Conservation (phyloP, 2,113 vertebrate species). For the Pteropus alecto region DNA sequence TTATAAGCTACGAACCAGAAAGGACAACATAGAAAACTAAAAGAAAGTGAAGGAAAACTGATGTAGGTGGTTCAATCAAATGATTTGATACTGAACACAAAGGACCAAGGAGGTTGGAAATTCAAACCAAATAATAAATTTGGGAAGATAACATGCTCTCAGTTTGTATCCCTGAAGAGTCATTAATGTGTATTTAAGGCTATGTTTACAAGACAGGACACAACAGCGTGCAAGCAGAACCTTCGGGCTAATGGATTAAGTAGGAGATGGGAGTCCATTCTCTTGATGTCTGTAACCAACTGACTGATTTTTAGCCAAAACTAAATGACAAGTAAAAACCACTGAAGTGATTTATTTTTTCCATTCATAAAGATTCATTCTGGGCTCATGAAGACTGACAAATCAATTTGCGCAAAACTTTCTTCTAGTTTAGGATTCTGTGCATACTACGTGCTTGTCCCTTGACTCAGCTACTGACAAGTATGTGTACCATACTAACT, state of each 20-base stretch:
- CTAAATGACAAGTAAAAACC: slow-evolving; percentile 51
- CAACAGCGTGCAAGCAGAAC: neutral
- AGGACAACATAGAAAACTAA: neutral
- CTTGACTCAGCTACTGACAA: neutral
- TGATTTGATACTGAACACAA: slow-evolving; percentile 45
- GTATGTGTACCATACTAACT: neutral
- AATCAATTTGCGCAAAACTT: neutral
- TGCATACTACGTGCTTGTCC: neutral
- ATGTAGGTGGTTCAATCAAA: slow-evolving; percentile 48
- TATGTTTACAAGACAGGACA: neutral
- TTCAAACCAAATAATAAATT: slow-evolving; percentile 47
- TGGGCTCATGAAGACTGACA: neutral
- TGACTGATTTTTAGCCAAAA: slow-evolving; percentile 55
- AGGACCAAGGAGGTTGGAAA: neutral
- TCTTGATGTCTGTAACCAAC: neutral
- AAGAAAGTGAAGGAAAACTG: slow-evolving; percentile 52
- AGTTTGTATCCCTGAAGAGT: neutral
- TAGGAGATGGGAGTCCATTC: neutral
- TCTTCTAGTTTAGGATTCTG: neutral
- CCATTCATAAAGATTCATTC: slow-evolving; percentile 8
- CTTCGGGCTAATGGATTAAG: neutral
- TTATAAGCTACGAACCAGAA: slow-evolving; percentile 3
- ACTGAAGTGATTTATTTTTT: slow-evolving; percentile 12
- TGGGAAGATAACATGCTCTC: neutral
- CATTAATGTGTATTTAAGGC: neutral